A percentile compares a stretch with the other conserved stretches of the same genome.
Conservation (phyloP, 1,140 invertebrate genomes). For the Pemphigus obesinymphae region DNA sequence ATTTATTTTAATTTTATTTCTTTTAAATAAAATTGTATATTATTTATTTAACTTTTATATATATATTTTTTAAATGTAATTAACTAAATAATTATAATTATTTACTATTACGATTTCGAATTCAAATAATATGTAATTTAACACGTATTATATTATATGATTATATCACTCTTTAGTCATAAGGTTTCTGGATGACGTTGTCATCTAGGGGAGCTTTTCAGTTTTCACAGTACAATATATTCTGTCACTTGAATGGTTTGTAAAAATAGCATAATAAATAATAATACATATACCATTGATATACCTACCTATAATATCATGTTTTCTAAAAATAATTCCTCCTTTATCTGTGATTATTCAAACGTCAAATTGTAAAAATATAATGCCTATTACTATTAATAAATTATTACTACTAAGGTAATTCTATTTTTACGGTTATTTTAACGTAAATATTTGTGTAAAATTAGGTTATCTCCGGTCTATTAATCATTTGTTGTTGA, state of each 20-base stretch:
- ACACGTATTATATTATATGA: slow-evolving; percentile 11
- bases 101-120: neutral
- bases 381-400: neutral
- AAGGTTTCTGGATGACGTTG: neutral
- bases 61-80: neutral
- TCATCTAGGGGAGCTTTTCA: slow-evolving; percentile 11
- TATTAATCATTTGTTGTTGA: neutral
- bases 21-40: no score
- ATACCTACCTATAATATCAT: no score
- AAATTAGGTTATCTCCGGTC: neutral
- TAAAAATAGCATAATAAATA: no score
- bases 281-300: no score
- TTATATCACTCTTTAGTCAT: slow-evolving; percentile 1
- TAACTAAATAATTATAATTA: neutral
- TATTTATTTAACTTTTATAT: no score
- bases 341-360: neutral
- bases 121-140: neutral
- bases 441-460: neutral
- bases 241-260: slow-evolving; percentile 34
- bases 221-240: neutral
- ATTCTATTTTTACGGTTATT: neutral
- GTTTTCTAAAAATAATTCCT: neutral
- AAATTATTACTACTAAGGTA: neutral
- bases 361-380: neutral
- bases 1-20: no score